Base-by-base conservation (phyloP, 2,113 vertebrate genomes). In the Myocastor coypus region DNA sequence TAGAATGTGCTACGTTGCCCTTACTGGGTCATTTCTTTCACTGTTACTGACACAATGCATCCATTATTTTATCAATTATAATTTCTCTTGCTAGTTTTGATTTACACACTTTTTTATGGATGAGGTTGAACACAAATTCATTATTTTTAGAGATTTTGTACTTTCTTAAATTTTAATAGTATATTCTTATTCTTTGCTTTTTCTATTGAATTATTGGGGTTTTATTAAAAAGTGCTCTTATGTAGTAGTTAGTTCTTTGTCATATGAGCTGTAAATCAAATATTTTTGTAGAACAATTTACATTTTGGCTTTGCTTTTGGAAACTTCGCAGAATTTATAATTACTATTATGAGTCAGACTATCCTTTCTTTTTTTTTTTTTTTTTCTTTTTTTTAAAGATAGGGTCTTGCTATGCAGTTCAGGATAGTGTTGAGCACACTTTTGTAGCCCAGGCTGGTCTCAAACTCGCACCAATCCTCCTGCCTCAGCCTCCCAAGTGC, bases 71-170 rank as follows among this genome's bases (percentile, higher is more conserved):
- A 34, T 30, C 30, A 57, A 11, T 32, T 91, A 37, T 64, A 78
- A 50, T 87, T 91, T 69, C 16, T 83, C 16, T 50, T 88, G 71
- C 71, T 81, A 55, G 34, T 86, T 92, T 84, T 75, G 64, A 75
- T 69, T 82, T 7, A 77, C n/a, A n/a, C n/a, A n/a, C 80, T 89
- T 8, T 88, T 40, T 75, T 85, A 32, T 46, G 28, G 89, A 19
- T 68, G 64, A 75, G 20, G 7, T 75, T 89, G 24, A 85, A 10
- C 40, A 88, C 52, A n/a, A 52, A 73, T 94, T 92, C 20, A 89
- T 81, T 85, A 37, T 84, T 91, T 91, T 95, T 84, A 80, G 69
- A 89, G 12, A 34, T 75, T 85, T 86, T 95, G 0, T 61, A 81
- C 82, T 95, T 88, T 20, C n/a, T 83, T 91, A 83, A 52, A 16